Conservation (phyloP, 2,113 vertebrate genomes). For the Poeciliopsis turrubarensis region DNA sequence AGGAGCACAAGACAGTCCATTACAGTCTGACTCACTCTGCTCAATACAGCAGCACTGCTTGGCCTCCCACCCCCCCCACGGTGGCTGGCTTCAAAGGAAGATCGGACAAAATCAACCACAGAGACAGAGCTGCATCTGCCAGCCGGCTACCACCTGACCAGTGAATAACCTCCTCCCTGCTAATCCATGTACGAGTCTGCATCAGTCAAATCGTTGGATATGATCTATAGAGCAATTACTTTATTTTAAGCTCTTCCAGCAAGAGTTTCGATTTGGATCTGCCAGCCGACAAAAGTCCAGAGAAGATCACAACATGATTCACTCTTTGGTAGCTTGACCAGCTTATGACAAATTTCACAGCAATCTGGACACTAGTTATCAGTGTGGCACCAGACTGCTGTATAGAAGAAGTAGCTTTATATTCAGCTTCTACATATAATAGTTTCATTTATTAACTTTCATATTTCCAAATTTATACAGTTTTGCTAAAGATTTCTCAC, state of each 20-base stretch:
- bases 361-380: background rate
- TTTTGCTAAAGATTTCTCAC: background rate
- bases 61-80: slow-evolving; percentile 41
- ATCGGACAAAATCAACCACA: slow-evolving; percentile 20
- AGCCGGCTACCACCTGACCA: slow-evolving; percentile 51
- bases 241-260: background rate
- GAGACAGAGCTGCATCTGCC: slow-evolving; percentile 37
- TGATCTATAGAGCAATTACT: background rate
- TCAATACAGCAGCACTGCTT: slow-evolving; percentile 61
- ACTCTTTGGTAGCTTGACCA: background rate
- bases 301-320: background rate
- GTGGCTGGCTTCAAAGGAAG: slow-evolving; percentile 46
- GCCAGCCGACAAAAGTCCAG: background rate
- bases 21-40: slow-evolving; percentile 65
- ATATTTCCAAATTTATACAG: background rate
- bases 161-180: slow-evolving; percentile 12
- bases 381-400: background rate
- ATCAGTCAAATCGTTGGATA: background rate
- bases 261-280: background rate
- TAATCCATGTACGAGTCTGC: background rate
- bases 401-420: background rate
- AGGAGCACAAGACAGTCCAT: slow-evolving; percentile 63
- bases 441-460: background rate
- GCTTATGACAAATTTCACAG: background rate
- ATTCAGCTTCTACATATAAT: background rate